Evolutionary conservation across 2,888 invertebrate species (phyloP).

Genomic region (Mamestra brassicae): DNA sequence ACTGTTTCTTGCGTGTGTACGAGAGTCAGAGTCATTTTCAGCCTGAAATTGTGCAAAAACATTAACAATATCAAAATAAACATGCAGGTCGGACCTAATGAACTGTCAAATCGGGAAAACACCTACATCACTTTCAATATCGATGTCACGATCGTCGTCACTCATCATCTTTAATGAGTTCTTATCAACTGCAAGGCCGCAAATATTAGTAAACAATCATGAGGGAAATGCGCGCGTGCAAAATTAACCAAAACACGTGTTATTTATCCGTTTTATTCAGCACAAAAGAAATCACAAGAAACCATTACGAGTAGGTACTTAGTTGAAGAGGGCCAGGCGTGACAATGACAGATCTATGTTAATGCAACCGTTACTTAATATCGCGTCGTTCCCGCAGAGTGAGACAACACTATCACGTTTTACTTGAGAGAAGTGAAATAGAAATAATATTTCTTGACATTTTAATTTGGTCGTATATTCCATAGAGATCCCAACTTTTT

Average conservation of each 20-base stretch:
- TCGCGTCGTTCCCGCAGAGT: background rate
- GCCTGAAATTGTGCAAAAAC: constrained; percentile 89
- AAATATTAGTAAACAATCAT: constrained; percentile 75
- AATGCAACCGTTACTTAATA: background rate
- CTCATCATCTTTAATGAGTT: constrained; percentile 92
- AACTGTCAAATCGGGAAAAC: constrained; percentile 73
- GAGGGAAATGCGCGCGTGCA: constrained; percentile 60
- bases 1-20: constrained; percentile 92
- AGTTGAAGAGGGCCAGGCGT: constrained; percentile 69
- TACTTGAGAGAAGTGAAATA: constrained; percentile 7
- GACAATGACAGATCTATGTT: constrained; percentile 68
- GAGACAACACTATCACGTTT: constrained; percentile 24
- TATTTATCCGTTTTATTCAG: constrained; percentile 40
- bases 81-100: constrained; percentile 61
- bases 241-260: constrained; percentile 54
- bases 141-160: constrained; percentile 98
- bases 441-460: background rate
- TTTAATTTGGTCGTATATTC: constrained; percentile 2
- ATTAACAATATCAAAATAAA: constrained; percentile 71
- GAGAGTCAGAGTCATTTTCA: constrained; percentile 95
- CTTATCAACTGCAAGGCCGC: constrained; percentile 54
- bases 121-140: constrained; percentile 98
- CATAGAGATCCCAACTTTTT: background rate
- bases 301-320: constrained; percentile 27
- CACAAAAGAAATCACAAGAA: constrained; percentile 51